Base-by-base conservation (phyloP, 1,140 invertebrate genomes). In the Lepidurus couesii region DNA sequence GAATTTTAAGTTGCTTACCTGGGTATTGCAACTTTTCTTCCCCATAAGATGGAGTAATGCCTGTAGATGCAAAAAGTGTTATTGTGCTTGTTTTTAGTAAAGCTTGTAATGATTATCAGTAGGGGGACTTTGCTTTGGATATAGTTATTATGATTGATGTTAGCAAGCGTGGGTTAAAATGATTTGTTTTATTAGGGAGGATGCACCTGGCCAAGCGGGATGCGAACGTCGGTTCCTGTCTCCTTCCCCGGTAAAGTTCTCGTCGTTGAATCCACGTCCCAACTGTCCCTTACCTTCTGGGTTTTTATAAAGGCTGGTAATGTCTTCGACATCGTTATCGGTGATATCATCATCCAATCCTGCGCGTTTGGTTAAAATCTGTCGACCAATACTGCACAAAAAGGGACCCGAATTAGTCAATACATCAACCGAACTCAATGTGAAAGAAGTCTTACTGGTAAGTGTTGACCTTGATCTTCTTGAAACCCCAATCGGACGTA, bases 241-340 rank as follows among this genome's bases (percentile, higher is more conserved):
- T 45, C 47, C 47, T 77, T 77, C 47, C 43, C 24, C 43, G 43
- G 43, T 77, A 77, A 42, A 26, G 9, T 21, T 45, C 13, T 77
- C 24, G 24, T 47, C 24, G 75, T 44, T 44, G 43, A 45, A 45
- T 21, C 24, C 16, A 24, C 24, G 75, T 24, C 26, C 43, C 3
- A 76, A 77, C 43, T 34, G 6, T 65, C 24, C 80, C 80, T 81
- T 77, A 79, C 80, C 80, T 73, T 81, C 80, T 74, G 79, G 80
- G 75, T 85, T 84, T 82, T 89, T 89, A 82, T 89, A 89, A 8
- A 82, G 78, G 21, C 81, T 65, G 13, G 86, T 87, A 44, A 89
- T 83, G 79, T 88, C 85, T 79, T 88, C 84, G 26, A 79, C 78
- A 74, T 84, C 84, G 43, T 81, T 81, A 44, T 84, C 81, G 11